Conservation (phyloP, 2,113 vertebrate genomes). For the Prietella phreatophila region DNA sequence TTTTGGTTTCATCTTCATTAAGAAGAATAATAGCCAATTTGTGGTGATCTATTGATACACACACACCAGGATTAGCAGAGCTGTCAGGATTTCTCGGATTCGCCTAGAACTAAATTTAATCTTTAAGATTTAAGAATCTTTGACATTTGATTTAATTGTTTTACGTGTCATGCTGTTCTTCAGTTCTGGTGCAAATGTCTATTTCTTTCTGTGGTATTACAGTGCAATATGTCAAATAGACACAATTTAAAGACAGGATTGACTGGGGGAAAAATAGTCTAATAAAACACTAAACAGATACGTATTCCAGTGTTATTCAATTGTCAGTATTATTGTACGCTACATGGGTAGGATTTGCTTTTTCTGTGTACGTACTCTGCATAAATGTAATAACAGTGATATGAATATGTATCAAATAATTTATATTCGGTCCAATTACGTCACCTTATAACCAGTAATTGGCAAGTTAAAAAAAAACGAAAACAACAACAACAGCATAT, state of each 20-base stretch:
- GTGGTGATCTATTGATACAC: not conserved
- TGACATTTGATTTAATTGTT: not conserved
- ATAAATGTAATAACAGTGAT: not conserved
- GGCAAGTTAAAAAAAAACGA: not conserved
- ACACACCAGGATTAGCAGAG: not conserved
- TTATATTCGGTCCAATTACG: not conserved
- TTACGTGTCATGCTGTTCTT: not conserved
- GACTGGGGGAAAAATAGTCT: not conserved
- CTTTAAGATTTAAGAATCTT: too few species aligned
- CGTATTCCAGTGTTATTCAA: too few species aligned
- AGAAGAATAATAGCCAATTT: not conserved
- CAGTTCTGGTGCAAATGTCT: not conserved
- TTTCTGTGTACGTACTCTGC: not conserved
- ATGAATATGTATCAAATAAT: slow-evolving; percentile 1
- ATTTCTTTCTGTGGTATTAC: not conserved
- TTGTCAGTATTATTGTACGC: too few species aligned
- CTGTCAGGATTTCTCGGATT: not conserved
- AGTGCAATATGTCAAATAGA: not conserved
- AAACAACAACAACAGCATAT: not conserved
- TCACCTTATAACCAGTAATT: not conserved
- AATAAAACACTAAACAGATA: not conserved
- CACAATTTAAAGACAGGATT: not conserved
- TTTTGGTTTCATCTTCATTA: not conserved
- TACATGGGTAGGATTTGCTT: too few species aligned
- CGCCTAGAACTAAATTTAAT: not conserved